Conservation (phyloP, 1,140 invertebrate genomes). For the Meloidogyne exigua region DNA sequence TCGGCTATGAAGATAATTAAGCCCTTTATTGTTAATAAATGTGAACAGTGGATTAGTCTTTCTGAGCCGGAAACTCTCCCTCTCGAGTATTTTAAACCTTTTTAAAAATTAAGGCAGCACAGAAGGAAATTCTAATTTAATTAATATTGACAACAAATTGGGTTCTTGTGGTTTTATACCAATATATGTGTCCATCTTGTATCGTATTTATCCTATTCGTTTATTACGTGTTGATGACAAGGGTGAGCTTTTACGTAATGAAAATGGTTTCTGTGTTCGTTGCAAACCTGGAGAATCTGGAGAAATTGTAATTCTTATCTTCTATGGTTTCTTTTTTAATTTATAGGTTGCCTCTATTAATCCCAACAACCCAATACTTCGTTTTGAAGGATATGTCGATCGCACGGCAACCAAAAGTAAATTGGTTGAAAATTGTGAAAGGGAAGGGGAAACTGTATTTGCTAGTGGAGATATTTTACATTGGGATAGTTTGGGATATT, state of each 20-base stretch:
- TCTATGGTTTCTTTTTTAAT: background rate
- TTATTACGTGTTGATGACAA: constrained; percentile 65
- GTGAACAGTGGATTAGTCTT: constrained; percentile 27
- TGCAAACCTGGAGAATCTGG: constrained; percentile 84
- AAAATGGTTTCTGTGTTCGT: constrained; percentile 75
- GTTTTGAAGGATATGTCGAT: constrained; percentile 80
- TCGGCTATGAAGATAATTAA: constrained; percentile 18
- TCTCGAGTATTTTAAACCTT: background rate
- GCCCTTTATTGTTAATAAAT: background rate
- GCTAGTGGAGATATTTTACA: constrained; percentile 77
- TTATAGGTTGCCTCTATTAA: constrained; percentile 82
- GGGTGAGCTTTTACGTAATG: constrained; percentile 75
- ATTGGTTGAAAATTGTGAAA: constrained; percentile 81
- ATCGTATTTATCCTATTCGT: constrained; percentile 39
- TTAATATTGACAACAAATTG: constrained; percentile 77
- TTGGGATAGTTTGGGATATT: constrained; percentile 85
- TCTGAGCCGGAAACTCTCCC: constrained; percentile 12
- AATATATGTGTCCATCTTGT: constrained; percentile 33
- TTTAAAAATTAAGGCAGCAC: constrained; percentile 70
- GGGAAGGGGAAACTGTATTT: constrained; percentile 83
- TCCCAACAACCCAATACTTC: constrained; percentile 66
- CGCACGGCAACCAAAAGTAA: constrained; percentile 87
- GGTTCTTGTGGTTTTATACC: constrained; percentile 70
- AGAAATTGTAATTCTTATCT: constrained; percentile 70
- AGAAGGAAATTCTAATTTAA: constrained; percentile 81